Conservation (phyloP, 2,113 vertebrate species). For the Zosterops borbonicus region DNA sequence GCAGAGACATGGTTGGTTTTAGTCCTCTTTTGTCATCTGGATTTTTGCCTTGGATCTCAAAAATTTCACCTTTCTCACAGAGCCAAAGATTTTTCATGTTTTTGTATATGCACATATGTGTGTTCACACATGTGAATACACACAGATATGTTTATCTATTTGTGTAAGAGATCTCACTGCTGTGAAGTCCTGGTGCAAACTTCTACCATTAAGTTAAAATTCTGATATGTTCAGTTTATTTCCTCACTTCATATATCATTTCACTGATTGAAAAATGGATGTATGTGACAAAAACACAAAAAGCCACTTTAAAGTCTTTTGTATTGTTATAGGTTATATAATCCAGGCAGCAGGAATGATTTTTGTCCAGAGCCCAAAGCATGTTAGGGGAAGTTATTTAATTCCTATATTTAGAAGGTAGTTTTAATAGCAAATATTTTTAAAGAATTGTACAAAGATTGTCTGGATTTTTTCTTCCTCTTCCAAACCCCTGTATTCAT, state of each 20-base stretch:
- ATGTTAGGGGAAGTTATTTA: not conserved
- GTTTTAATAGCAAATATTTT: not conserved
- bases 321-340: not conserved
- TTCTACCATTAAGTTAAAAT: not conserved
- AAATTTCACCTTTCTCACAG: not conserved
- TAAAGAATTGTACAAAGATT: not conserved
- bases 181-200: not conserved
- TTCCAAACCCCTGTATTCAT: fast-evolving
- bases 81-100: not conserved
- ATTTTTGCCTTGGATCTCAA: not conserved
- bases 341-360: not conserved
- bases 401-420: not conserved
- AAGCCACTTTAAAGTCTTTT: not conserved
- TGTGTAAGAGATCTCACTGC: not conserved
- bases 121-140: not conserved
- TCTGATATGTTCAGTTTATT: not conserved
- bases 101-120: not conserved
- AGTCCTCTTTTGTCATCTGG: not conserved
- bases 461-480: not conserved
- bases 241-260: not conserved
- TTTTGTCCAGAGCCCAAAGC: not conserved
- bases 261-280: not conserved
- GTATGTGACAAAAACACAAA: not conserved
- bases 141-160: not conserved
- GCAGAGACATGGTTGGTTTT: not conserved